A percentile compares a stretch with the other conserved stretches of the same genome.
phyloP scores from a whole-genome alignment of 2,797 vertebrate species.

The Crocidura indochinensis region DNA sequence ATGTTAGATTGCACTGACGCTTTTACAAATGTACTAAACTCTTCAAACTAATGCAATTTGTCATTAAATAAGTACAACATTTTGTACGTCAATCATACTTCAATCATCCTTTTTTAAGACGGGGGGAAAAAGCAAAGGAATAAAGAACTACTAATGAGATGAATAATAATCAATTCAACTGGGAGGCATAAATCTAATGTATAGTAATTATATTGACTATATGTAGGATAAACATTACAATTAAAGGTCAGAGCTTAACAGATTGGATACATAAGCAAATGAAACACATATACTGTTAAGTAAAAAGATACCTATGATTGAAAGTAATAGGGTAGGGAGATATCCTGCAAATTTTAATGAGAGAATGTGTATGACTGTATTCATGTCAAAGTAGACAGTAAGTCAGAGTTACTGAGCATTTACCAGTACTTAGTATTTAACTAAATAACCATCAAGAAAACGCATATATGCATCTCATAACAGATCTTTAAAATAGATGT shows the following conservation, averaged over 20 bases:
- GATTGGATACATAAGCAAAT: not conserved
- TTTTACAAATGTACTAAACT: not conserved
- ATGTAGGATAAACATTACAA: not conserved
- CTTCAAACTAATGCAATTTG: not conserved
- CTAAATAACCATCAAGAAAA: not conserved
- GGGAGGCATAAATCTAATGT: conserved; percentile 5
- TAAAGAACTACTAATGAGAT: not conserved
- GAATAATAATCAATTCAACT: not conserved
- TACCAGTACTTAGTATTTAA: too few species aligned
- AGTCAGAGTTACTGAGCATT: not conserved
- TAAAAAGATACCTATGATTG: not conserved
- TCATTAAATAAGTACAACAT: not conserved
- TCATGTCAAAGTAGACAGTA: not conserved
- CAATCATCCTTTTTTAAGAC: not conserved
- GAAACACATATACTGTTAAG: not conserved
- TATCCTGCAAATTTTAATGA: not conserved
- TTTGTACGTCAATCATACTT: too few species aligned
- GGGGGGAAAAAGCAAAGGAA: conserved; percentile 12
- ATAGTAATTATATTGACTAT: not conserved
- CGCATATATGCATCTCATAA: not conserved
- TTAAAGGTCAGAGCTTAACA: not conserved
- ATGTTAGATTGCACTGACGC: too few species aligned
- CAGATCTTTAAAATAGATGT: not conserved
- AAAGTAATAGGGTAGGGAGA: not conserved
- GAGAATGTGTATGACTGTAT: conserved; percentile 1